These are phyloP conservation scores for Pseudococcus longispinus DNA, from an alignment of 2,888 invertebrate species.

Conservation along the genomic window DNA sequence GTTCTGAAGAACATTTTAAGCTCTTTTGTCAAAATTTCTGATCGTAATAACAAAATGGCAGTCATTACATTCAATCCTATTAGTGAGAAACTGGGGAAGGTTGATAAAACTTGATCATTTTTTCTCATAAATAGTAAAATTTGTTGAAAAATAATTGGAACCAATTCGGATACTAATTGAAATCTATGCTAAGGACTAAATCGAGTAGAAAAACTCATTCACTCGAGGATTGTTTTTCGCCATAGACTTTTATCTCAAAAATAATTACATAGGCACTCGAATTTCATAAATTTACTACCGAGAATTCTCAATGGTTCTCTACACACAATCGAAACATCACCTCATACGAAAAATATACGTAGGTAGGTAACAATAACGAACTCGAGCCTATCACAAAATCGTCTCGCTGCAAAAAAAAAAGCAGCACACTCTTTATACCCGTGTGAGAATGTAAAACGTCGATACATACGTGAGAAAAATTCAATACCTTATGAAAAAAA, in stretches of 20 bases:
- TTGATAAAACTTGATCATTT: too few species aligned
- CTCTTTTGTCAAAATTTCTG: too few species aligned
- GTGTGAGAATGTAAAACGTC: slow-evolving; percentile 3
- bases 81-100: too few species aligned
- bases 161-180: too few species aligned
- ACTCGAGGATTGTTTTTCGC: neutral
- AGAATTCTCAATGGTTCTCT: neutral
- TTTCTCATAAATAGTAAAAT: too few species aligned
- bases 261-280: neutral
- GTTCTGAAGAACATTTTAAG: too few species aligned
- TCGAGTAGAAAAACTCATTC: neutral
- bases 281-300: neutral
- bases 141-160: too few species aligned
- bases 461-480: slow-evolving; percentile 52
- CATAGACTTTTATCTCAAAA: neutral
- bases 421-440: neutral
- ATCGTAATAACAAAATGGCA: too few species aligned
- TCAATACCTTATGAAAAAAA: slow-evolving; percentile 45
- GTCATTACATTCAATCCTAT: too few species aligned
- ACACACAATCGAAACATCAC: neutral
- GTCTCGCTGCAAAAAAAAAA: neutral
- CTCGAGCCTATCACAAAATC: neutral
- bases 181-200: too few species aligned
- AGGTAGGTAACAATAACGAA: neutral
- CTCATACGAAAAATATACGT: neutral